Conservation (phyloP, 92 coral and sea anemone species). For the Ricordea florida region DNA sequence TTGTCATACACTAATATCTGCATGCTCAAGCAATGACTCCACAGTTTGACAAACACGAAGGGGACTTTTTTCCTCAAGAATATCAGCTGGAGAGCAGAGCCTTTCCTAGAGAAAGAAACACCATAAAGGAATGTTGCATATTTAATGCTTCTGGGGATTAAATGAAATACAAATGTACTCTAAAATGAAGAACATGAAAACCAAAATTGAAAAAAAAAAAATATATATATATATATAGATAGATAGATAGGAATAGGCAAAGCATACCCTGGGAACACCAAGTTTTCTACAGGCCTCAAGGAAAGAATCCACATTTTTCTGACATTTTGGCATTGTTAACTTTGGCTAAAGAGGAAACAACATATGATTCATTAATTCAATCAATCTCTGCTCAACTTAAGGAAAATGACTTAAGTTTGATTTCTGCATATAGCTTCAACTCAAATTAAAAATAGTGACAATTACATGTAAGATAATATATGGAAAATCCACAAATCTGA, state of each 20-base stretch:
- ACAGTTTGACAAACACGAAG: constrained; percentile 85
- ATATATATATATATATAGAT: no score
- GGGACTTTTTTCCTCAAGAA: constrained; percentile 92
- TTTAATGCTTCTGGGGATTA: not conserved
- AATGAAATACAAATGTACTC: not conserved
- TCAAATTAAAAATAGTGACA: no score
- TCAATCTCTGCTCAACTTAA: not conserved
- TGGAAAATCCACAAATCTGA: no score
- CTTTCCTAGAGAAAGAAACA: constrained; percentile 66
- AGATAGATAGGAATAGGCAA: not conserved
- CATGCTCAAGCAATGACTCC: constrained; percentile 75
- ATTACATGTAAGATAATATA: no score
- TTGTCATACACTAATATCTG: constrained; percentile 38
- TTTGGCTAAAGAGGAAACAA: constrained; percentile 72
- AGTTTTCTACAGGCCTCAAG: constrained; percentile 88
- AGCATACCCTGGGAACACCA: constrained; percentile 86
- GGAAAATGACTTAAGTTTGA: not conserved
- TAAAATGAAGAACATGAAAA: no score
- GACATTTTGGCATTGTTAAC: constrained; percentile 95
- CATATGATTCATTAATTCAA: not conserved
- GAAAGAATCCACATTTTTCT: constrained; percentile 94
- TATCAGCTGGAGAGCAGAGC: constrained; percentile 86
- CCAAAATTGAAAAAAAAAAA: no score
- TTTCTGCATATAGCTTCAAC: no score
- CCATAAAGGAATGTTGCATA: not conserved